Base-by-base conservation (phyloP, 2,888 invertebrate species). In the Lycocerus yunnanus region DNA sequence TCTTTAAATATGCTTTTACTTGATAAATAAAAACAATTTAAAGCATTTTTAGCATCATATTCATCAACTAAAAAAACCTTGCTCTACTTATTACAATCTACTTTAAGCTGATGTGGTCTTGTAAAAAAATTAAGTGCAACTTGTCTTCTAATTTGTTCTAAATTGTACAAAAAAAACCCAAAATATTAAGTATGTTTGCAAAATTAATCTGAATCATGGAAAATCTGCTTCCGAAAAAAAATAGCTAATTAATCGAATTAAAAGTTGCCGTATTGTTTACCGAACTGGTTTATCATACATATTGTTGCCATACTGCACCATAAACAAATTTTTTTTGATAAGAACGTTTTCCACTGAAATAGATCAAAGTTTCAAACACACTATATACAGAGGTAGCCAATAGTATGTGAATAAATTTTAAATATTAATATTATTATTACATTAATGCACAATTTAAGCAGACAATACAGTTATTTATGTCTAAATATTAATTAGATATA, bases 391-490 rank as follows among this genome's bases (percentile, higher is more conserved):
- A 43, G 13, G 43, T 43, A 43, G n/a, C 43, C 43, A 43, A 43
- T 2, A 43, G 43, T 43, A 43, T 43, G 43, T 43, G 43, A 43
- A 43, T 43, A 43, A 43, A 43, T 43, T 43, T 43, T 43, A 43
- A 43, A 43, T 43, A 43, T 43, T 43, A 43, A 43, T 15, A 58
- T 24, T 67, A 67, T 58, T 15, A 61, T 43, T 79, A 80, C 79
- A 78, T 79, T 79, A 76, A 77, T 77, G 78, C 80, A 79, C 78
- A 80, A 75, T 77, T 78, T 78, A 74, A 81, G 79, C 69, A 78
- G 78, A 81, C 81, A 73, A 70, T 65, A 73, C 68, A 81, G 78
- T 78, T 78, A 80, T 78, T 80, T 77, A 77, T 78, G 76, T 67
- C 61, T 63, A 63, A 63, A 63, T 63, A 63, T 63, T 43, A 43